phyloP scores from a whole-genome alignment of 2,797 vertebrate species.

The Diglossa cyanea region DNA sequence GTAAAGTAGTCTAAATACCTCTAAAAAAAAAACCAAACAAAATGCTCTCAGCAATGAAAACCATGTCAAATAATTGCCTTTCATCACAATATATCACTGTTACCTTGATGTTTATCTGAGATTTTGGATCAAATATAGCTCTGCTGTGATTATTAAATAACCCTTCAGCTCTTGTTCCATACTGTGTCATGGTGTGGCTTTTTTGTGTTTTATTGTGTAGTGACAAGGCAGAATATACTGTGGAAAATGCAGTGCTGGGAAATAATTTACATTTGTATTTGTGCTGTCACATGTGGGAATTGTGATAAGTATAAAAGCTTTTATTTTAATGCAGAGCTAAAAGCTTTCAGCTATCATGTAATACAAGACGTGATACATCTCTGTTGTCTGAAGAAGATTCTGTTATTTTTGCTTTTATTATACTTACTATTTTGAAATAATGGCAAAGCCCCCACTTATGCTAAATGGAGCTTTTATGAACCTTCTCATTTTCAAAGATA shows the following conservation, averaged over 20 bases:
- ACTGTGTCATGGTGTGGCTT: not conserved
- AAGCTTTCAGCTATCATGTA: not conserved
- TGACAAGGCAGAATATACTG: not conserved
- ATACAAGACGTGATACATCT: not conserved
- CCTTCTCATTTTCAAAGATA: not conserved
- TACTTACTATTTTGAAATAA: not conserved
- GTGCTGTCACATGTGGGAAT: not conserved
- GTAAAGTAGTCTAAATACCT: not conserved
- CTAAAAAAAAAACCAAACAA: not conserved
- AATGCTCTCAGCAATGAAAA: not conserved
- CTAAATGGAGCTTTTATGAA: slow-evolving; percentile 4
- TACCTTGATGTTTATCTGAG: not conserved
- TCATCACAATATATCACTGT: not conserved
- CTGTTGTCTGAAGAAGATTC: not conserved
- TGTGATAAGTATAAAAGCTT: not conserved
- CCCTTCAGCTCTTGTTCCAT: not conserved
- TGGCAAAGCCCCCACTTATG: not conserved
- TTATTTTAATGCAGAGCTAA: not conserved
- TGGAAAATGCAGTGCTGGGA: not conserved
- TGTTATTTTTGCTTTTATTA: not conserved
- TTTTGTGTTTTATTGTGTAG: not conserved
- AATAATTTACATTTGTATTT: slow-evolving; percentile 20
- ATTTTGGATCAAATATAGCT: not conserved
- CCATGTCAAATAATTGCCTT: not conserved
- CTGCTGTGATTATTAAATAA: not conserved